These are phyloP conservation scores for Eurosta solidaginis DNA, from an alignment of 1,140 invertebrate species.

Conservation along the genomic window DNA sequence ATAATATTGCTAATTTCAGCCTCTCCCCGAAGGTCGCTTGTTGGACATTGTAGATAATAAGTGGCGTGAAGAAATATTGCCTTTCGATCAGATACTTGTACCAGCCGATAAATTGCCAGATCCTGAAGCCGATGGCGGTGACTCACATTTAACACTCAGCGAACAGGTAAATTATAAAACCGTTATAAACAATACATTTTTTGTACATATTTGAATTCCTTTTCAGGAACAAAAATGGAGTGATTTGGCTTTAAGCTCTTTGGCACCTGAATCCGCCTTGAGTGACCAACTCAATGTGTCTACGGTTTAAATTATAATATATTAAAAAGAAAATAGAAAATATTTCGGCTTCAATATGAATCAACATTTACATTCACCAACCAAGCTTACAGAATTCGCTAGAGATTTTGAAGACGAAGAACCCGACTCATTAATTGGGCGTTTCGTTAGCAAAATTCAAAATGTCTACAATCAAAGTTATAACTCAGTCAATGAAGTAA, in stretches of 20 bases:
- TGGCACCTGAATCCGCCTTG: slow-evolving; percentile 59
- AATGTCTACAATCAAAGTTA: slow-evolving; percentile 59
- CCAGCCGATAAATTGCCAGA: slow-evolving; percentile 87
- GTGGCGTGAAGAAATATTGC: slow-evolving; percentile 86
- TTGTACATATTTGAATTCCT: not conserved
- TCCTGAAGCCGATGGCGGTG: slow-evolving; percentile 91
- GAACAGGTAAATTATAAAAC: slow-evolving; percentile 68
- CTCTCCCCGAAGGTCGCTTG: slow-evolving; percentile 72
- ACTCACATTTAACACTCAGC: slow-evolving; percentile 84
- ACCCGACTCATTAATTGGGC: slow-evolving; percentile 52
- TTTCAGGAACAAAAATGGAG: slow-evolving; percentile 80
- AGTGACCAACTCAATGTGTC: slow-evolving; percentile 56
- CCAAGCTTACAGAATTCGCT: slow-evolving; percentile 77
- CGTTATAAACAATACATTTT: not conserved
- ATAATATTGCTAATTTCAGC: slow-evolving; percentile 38
- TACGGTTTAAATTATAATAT: slow-evolving; percentile 42
- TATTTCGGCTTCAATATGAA: slow-evolving; percentile 43
- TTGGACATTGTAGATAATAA: slow-evolving; percentile 87
- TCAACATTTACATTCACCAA: slow-evolving; percentile 71
- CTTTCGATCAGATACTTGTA: slow-evolving; percentile 88
- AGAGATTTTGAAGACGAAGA: slow-evolving; percentile 58
- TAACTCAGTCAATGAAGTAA: slow-evolving; percentile 55
- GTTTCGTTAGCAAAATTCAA: slow-evolving; percentile 58
- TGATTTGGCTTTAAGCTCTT: slow-evolving; percentile 72
- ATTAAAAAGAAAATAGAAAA: slow-evolving; percentile 21